Evolutionary conservation across 1,140 invertebrate species (phyloP), one percentile per base, ranked within the genome.

Genomic region (Eupristina koningsbergeri): DNA sequence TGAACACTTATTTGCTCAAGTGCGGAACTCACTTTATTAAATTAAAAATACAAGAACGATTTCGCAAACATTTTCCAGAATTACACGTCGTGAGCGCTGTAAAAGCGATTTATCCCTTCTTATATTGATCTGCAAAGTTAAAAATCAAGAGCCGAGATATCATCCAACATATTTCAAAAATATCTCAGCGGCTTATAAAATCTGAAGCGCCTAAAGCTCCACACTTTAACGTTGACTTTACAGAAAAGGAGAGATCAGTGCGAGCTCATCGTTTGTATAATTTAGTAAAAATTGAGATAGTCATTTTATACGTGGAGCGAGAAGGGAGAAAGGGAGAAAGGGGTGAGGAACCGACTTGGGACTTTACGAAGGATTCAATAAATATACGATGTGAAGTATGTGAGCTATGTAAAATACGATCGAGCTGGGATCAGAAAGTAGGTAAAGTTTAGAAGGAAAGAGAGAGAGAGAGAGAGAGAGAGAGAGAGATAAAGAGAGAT

Each of bases 211-310:
- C 53, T 3, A 58, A 26, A 58, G 53, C 2, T 58, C 26, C 26
- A 3, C 5, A 58, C 22, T 58, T 26, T 5, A 26, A 58, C 22
- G 53, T 53, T 6, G 11, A 19, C 41, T 13, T 39, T 31, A 22
- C 47, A 71, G n/a, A 80, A 71, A 47, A 53, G 26, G n/a, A 22
- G 61, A 78, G n/a, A 45, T n/a, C 36, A 22, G 47, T 67, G n/a
- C 36, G 36, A 15, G 22, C 9, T 5, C 63, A 31, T 15, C 53
- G 53, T 36, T 50, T 53, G 78, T 13, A 80, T 53, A 80, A 71
- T 80, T 71, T 71, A 45, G 3, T 39, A 71, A 61, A 79, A 64
- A n/a, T 13, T n/a, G 11, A 31, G 26, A 29, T 6, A 17, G 39
- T 17, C 61, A 67, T 47, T 79, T 64, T 8, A 26, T 26, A n/a